Conservation (phyloP, 1,140 invertebrate species). For the Lineus longissimus region DNA sequence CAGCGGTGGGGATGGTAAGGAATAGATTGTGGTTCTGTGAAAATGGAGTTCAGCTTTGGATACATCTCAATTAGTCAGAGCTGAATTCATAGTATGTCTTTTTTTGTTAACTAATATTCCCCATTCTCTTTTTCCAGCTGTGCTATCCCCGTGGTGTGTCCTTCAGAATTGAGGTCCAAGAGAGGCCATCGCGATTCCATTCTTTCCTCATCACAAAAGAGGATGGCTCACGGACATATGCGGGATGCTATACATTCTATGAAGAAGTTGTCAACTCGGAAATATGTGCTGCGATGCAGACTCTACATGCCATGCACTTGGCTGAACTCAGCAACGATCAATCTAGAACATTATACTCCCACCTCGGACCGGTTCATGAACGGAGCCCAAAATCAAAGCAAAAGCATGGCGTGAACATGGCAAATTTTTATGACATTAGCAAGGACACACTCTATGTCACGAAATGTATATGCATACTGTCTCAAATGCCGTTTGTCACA, state of each 20-base stretch:
- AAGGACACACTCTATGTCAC: conserved; percentile 91
- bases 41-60: conserved; percentile 8
- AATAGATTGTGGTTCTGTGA: too few relatives aligned
- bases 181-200: conserved; percentile 84
- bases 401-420: conserved; percentile 18
- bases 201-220: conserved; percentile 95
- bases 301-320: conserved; percentile 88
- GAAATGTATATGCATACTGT: conserved; percentile 86
- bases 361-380: conserved; percentile 17
- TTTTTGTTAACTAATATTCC: background rate
- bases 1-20: conserved; percentile 88
- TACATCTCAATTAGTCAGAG: too few relatives aligned
- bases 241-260: conserved; percentile 90
- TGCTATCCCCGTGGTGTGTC: conserved; percentile 88
- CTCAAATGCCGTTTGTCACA: conserved; percentile 83
- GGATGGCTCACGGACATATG: conserved; percentile 90
- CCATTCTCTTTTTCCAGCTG: conserved; percentile 62
- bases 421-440: conserved; percentile 79
- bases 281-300: conserved; percentile 91
- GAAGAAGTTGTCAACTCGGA: conserved; percentile 88
- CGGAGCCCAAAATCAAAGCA: conserved; percentile 23
- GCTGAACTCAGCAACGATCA: conserved; percentile 66
- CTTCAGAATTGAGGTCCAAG: conserved; percentile 91
- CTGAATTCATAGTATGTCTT: background rate
- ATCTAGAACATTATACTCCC: conserved; percentile 21